Conservation (phyloP, 2,113 vertebrate species). For the Gobio gobio region DNA sequence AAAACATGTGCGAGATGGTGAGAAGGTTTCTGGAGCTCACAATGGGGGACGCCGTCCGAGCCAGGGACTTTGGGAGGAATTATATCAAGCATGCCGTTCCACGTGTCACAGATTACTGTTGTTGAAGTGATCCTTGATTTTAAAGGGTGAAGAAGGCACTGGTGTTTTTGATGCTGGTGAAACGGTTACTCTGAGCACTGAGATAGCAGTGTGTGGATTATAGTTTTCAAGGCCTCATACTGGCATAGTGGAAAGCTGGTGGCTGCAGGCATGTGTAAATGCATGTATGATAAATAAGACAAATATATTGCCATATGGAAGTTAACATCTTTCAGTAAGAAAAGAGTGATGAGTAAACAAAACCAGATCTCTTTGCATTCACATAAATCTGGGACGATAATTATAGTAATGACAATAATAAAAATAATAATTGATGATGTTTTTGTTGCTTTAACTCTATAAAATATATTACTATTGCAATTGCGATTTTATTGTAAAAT, state of each 20-base stretch:
- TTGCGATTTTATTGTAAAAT: neutral
- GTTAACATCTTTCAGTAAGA: neutral
- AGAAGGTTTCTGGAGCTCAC: neutral
- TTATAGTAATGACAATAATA: too few relatives aligned
- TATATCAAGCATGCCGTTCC: neutral
- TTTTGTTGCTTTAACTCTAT: neutral
- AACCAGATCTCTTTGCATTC: too few relatives aligned
- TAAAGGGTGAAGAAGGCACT: neutral
- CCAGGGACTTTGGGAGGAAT: conserved; percentile 26
- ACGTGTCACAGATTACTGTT: conserved; percentile 10
- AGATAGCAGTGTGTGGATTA: neutral
- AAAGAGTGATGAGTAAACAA: too few relatives aligned
- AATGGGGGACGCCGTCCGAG: neutral
- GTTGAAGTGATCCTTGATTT: conserved; percentile 6
- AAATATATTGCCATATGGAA: neutral
- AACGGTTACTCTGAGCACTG: neutral
- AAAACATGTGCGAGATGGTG: conserved; percentile 34
- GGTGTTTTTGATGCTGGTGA: neutral
- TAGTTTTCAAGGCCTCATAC: neutral
- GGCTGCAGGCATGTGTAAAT: neutral
- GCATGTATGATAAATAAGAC: neutral
- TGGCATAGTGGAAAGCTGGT: neutral
- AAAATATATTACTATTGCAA: neutral
- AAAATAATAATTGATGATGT: too few relatives aligned
- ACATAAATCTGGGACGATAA: too few relatives aligned